phyloP scores from a whole-genome alignment of 2,113 vertebrate genomes.

The Anoplopoma fimbria region DNA sequence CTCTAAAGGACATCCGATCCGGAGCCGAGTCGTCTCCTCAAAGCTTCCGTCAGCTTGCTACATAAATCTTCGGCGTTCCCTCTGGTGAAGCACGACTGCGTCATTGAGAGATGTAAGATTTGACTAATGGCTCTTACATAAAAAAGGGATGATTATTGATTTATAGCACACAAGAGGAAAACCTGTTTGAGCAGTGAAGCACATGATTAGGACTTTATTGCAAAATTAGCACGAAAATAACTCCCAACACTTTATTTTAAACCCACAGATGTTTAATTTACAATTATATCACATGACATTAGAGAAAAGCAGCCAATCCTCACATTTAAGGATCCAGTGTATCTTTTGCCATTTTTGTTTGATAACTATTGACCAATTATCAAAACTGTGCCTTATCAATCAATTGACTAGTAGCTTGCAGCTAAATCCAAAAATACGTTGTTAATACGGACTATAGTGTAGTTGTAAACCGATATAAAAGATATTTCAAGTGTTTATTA shows the following conservation, averaged over 20 bases:
- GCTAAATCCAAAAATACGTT: background rate
- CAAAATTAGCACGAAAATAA: slow-evolving; percentile 10
- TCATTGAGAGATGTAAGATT: background rate
- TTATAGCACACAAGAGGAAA: background rate
- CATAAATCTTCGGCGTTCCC: slow-evolving; percentile 27
- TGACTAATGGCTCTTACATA: background rate
- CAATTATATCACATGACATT: background rate
- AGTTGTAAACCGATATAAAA: background rate
- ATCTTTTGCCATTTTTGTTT: background rate
- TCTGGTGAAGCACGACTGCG: background rate
- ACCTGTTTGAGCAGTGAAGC: background rate
- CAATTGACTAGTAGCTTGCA: background rate
- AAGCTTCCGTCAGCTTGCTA: slow-evolving; percentile 48
- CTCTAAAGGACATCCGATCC: background rate
- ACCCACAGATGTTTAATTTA: background rate
- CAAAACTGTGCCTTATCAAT: background rate
- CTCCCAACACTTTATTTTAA: background rate
- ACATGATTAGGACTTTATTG: slow-evolving; percentile 43
- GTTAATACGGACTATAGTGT: background rate
- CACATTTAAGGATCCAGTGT: background rate
- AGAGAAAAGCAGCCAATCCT: slow-evolving; percentile 13
- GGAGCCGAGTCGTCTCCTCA: background rate
- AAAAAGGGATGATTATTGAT: background rate
- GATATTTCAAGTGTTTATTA: background rate
- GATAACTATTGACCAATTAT: background rate